Evolutionary conservation across 2,797 vertebrate species (phyloP).

Genomic region (Garrulus glandarius): DNA sequence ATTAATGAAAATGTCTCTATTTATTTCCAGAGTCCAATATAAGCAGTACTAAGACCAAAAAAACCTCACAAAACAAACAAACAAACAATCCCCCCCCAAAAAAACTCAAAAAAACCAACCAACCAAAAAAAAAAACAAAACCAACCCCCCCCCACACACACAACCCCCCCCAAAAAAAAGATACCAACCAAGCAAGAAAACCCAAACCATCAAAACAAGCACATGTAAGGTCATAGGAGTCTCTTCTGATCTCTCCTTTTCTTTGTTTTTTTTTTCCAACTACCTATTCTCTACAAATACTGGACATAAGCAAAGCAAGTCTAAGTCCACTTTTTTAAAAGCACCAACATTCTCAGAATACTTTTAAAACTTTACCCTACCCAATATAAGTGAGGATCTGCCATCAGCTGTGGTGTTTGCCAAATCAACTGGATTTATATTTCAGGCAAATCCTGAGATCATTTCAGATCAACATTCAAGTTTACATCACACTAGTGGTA

Average conservation of each 20-base stretch:
- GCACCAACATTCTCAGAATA: neutral
- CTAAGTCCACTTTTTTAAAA: neutral
- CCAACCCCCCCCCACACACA: neutral
- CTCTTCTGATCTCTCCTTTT: neutral
- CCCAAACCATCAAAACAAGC: neutral
- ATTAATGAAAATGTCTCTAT: neutral
- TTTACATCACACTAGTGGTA: neutral
- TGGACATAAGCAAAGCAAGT: neutral
- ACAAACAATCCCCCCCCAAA: neutral
- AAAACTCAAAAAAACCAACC: neutral
- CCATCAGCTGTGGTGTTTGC: neutral
- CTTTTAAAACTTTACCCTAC: no score
- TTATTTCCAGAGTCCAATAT: neutral
- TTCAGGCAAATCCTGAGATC: neutral
- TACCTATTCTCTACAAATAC: neutral
- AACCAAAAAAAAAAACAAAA: neutral
- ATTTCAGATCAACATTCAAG: neutral
- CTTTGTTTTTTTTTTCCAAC: neutral
- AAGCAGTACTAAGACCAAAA: neutral
- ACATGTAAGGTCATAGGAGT: neutral
- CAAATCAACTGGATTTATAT: neutral
- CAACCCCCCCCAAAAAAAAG: no score
- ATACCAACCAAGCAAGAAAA: neutral
- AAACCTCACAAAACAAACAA: neutral
- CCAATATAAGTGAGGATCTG: neutral